phyloP scores from a whole-genome alignment of 2,888 invertebrate species.

The Caenorhabditis parvicauda region DNA sequence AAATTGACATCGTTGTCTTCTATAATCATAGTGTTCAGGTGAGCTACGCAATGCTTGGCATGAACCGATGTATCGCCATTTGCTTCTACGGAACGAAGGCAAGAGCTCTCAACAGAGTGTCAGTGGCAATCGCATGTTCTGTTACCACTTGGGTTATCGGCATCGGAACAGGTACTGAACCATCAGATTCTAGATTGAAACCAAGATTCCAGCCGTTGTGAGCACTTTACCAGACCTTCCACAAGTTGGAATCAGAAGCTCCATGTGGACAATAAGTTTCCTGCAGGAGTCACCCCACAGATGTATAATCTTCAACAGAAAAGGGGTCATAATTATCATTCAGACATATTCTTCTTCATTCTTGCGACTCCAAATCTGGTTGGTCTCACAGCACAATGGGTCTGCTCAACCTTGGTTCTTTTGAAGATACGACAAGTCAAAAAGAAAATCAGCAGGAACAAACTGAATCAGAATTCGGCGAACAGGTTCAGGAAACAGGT shows the following conservation, averaged over 20 bases:
- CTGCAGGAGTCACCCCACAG: slow-evolving; percentile 19
- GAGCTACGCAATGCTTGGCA: slow-evolving; percentile 41
- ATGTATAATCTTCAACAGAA: slow-evolving; percentile 5
- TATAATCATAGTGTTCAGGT: slow-evolving; percentile 20
- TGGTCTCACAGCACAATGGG: slow-evolving; percentile 45
- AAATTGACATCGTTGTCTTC: not conserved
- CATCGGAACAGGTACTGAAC: slow-evolving; percentile 13
- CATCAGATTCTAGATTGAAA: too few relatives aligned
- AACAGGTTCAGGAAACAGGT: slow-evolving; percentile 59
- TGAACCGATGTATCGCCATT: slow-evolving; percentile 57
- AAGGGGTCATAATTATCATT: slow-evolving; percentile 8
- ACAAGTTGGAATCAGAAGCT: slow-evolving; percentile 41
- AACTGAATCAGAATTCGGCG: slow-evolving; percentile 58
- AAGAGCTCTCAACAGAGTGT: slow-evolving; percentile 49
- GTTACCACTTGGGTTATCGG: slow-evolving; percentile 55
- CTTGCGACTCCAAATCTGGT: slow-evolving; percentile 35
- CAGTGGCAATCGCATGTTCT: slow-evolving; percentile 51
- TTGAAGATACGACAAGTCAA: slow-evolving; percentile 56
- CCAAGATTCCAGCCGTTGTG: too few relatives aligned
- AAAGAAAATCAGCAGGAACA: slow-evolving; percentile 55
- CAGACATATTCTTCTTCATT: slow-evolving; percentile 38
- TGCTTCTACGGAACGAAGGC: slow-evolving; percentile 59
- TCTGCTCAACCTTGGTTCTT: slow-evolving; percentile 52
- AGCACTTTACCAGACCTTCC: slow-evolving; percentile 46
- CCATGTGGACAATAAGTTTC: slow-evolving; percentile 54